Evolutionary conservation across 2,888 invertebrate species (phyloP).

Genomic region (Eupithecia exiguata): DNA sequence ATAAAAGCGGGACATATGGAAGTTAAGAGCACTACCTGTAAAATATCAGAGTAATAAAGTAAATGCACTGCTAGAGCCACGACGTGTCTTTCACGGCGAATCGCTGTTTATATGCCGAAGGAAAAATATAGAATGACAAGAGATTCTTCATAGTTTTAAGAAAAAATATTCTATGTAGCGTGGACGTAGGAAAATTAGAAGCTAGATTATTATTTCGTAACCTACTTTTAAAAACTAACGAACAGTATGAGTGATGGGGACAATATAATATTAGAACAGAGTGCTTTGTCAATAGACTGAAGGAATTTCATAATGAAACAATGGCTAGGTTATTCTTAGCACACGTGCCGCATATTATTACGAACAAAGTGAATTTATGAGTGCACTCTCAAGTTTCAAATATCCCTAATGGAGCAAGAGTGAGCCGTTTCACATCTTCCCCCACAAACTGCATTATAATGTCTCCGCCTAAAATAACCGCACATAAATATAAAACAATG

Average conservation of each 20-base stretch:
- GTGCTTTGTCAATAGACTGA: slow-evolving; percentile 14
- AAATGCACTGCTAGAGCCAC: slow-evolving; percentile 75
- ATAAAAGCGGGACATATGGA: slow-evolving; percentile 81
- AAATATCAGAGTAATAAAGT: slow-evolving; percentile 83
- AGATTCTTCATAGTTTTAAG: background rate
- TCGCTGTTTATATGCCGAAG: slow-evolving; percentile 51
- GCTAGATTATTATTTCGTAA: background rate
- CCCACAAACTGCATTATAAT: slow-evolving; percentile 84
- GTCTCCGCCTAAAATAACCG: slow-evolving; percentile 81
- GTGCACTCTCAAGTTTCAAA: slow-evolving; percentile 83
- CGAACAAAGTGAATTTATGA: slow-evolving; percentile 81
- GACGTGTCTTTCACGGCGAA: slow-evolving; percentile 64
- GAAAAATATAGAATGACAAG: slow-evolving; percentile 44
- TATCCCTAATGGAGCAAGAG: slow-evolving; percentile 82
- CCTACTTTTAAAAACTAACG: background rate
- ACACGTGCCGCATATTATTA: slow-evolving; percentile 65
- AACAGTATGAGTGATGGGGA: background rate
- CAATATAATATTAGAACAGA: slow-evolving; percentile 8
- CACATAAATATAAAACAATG: slow-evolving; percentile 84
- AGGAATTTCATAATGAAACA: slow-evolving; percentile 56
- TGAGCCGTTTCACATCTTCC: slow-evolving; percentile 81
- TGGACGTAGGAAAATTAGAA: background rate
- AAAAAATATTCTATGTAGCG: background rate
- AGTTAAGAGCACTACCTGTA: slow-evolving; percentile 82
- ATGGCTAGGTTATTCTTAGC: slow-evolving; percentile 68